Percentiles rank a stretch among this genome's conserved stretches.
phyloP scores from a whole-genome alignment of 1,140 invertebrate genomes.

The Andricus grossulariae region DNA sequence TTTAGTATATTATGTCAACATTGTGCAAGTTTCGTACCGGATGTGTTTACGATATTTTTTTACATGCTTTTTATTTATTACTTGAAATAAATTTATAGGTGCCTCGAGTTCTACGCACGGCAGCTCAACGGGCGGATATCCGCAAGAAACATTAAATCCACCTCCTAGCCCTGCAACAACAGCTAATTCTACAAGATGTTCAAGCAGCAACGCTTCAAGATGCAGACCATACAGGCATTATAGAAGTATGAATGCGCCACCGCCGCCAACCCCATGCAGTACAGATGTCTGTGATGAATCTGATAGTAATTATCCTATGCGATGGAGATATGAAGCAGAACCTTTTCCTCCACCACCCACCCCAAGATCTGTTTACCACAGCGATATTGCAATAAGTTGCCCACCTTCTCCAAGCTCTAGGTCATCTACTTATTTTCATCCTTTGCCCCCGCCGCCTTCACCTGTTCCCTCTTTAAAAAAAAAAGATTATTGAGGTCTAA shows the following conservation, averaged over 20 bases:
- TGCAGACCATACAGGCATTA: conserved; percentile 86
- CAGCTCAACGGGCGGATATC: conserved; percentile 79
- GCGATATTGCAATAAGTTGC: conserved; percentile 80
- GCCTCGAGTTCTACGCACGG: conserved; percentile 86
- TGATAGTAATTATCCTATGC: conserved; percentile 81
- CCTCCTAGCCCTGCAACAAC: conserved; percentile 91
- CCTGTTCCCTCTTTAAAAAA: conserved; percentile 76
- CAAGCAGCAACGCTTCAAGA: conserved; percentile 77
- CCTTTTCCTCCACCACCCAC: conserved; percentile 90
- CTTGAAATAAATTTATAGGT: conserved; percentile 68
- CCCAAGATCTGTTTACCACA: conserved; percentile 85
- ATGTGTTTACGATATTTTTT: not conserved
- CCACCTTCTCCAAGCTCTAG: conserved; percentile 87
- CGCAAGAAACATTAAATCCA: conserved; percentile 89
- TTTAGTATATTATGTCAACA: too few species aligned
- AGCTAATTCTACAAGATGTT: conserved; percentile 77
- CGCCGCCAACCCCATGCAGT: conserved; percentile 94
- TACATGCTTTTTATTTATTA: not conserved
- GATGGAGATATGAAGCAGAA: conserved; percentile 77
- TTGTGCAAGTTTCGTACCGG: too few species aligned
- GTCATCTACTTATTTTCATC: conserved; percentile 85
- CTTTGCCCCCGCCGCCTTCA: conserved; percentile 83
- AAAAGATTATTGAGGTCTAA: not conserved
- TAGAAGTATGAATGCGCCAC: conserved; percentile 87
- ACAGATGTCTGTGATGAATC: conserved; percentile 95